Percentiles rank a stretch among this genome's conserved stretches.
Evolutionary conservation across 2,113 vertebrate species (phyloP).

Genomic region (Rynchops niger): DNA sequence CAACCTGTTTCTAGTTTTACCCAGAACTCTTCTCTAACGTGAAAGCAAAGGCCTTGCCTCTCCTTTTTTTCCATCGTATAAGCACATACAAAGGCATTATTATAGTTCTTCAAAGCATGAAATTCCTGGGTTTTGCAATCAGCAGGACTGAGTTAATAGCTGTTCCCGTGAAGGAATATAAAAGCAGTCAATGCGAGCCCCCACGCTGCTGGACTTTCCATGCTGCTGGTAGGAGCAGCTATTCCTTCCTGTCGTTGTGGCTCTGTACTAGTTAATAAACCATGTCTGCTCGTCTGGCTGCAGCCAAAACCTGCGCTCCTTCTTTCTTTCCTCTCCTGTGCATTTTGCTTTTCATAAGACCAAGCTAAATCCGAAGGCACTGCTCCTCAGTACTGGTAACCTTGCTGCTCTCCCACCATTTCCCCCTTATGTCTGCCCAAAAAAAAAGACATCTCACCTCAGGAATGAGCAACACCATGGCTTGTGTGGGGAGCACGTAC

Average conservation of each 20-base stretch:
- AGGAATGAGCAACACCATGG: background rate
- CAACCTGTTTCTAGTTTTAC: background rate
- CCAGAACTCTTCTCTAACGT: background rate
- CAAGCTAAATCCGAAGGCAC: background rate
- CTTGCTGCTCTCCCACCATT: background rate
- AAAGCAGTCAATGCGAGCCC: background rate
- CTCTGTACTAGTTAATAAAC: background rate
- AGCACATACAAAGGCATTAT: background rate
- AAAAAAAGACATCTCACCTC: background rate
- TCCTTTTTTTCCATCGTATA: background rate
- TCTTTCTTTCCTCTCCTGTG: background rate
- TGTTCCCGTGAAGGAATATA: background rate
- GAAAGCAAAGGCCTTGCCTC: background rate
- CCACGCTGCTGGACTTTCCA: background rate
- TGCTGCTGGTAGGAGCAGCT: background rate
- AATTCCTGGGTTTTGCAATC: background rate
- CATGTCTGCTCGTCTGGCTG: background rate
- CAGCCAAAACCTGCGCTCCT: background rate
- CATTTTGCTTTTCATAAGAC: background rate
- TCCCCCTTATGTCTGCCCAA: background rate
- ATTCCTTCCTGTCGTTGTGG: rapidly evolving
- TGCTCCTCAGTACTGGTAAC: background rate
- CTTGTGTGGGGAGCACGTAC: background rate
- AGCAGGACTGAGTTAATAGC: background rate
- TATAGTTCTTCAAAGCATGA: background rate